Evolutionary conservation across 2,888 invertebrate species (phyloP).

Genomic region (Encarsia formosa): DNA sequence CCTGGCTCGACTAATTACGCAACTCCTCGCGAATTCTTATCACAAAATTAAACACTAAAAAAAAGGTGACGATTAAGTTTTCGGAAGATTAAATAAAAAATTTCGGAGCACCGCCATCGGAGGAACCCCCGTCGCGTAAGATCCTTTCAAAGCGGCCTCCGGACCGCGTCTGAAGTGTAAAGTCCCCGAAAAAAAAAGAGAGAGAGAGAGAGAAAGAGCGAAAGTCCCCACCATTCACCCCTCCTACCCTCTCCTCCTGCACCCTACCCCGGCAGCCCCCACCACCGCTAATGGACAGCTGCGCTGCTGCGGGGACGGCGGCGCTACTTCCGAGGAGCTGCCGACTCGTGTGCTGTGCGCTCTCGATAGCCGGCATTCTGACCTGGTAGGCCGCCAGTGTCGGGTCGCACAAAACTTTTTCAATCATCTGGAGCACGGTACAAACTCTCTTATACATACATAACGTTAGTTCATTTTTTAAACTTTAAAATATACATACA

Average conservation of each 20-base stretch:
- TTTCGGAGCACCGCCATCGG: no score
- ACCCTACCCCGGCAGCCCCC: background rate
- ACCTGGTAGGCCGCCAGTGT: conserved; percentile 50
- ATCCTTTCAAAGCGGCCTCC: background rate
- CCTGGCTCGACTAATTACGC: no score
- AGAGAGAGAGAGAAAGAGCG: background rate
- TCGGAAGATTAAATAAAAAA: no score
- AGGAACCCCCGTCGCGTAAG: no score
- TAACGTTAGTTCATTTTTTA: no score
- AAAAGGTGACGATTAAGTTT: no score
- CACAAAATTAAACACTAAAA: no score
- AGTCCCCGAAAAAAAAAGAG: background rate
- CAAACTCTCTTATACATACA: no score
- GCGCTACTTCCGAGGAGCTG: conserved; percentile 2
- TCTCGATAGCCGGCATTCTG: conserved; percentile 40
- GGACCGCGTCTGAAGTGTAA: background rate
- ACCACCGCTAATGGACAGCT: background rate
- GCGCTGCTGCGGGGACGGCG: conserved; percentile 26
- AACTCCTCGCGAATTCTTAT: no score
- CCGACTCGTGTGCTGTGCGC: conserved; percentile 11
- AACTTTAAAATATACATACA: no score
- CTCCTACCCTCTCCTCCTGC: background rate
- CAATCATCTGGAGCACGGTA: no score
- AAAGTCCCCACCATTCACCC: background rate
- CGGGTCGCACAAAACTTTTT: no score